phyloP scores from a whole-genome alignment of 1,140 invertebrate genomes.

The Drusus annulatus region DNA sequence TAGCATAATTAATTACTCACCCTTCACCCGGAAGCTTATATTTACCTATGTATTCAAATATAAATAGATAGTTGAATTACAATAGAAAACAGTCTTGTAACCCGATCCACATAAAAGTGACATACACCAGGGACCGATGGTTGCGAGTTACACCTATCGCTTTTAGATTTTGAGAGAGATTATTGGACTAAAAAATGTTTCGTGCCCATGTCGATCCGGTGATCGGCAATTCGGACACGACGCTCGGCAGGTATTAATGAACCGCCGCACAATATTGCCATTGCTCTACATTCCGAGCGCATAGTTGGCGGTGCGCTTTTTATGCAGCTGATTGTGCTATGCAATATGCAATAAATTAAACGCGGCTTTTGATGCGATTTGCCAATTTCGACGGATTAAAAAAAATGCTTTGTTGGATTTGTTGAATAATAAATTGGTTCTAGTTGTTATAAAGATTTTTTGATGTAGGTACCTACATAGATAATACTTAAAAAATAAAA shows the following conservation, averaged over 20 bases:
- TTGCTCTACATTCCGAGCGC: constrained; percentile 12
- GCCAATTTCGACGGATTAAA: too few species aligned
- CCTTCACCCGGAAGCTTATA: too few species aligned
- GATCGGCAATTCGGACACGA: not conserved
- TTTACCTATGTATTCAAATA: too few species aligned
- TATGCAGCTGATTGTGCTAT: not conserved
- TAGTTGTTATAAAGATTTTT: too few species aligned
- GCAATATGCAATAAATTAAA: constrained; percentile 23
- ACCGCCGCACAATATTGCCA: not conserved
- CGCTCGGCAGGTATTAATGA: constrained; percentile 16
- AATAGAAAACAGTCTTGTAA: too few species aligned
- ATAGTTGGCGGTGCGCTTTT: constrained; percentile 8
- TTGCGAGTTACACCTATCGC: not conserved
- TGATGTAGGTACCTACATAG: too few species aligned
- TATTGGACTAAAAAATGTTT: constrained; percentile 21
- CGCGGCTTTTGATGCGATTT: not conserved
- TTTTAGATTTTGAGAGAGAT: constrained; percentile 20
- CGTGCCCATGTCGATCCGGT: constrained; percentile 17
- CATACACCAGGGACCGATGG: not conserved
- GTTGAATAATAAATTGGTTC: too few species aligned
- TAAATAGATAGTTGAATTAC: too few species aligned
- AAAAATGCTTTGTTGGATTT: too few species aligned
- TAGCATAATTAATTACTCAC: too few species aligned
- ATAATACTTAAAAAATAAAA: too few species aligned
- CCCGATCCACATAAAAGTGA: too few species aligned